Conservation (phyloP, 2,797 vertebrate species). For the Loris lydekkerianus region DNA sequence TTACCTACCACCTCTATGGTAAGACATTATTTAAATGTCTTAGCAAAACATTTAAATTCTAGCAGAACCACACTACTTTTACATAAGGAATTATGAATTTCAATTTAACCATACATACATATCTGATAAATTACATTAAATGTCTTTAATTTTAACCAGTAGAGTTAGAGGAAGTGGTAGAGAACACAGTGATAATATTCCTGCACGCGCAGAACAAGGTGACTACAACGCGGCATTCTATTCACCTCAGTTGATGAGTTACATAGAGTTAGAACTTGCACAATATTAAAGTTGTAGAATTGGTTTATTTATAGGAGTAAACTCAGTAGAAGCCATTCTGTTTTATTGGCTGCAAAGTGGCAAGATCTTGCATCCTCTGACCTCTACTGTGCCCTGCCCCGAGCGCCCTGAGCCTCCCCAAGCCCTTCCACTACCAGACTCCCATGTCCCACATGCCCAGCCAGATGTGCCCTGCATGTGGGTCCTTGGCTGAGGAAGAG, state of each 20-base stretch:
- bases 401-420: too few relatives aligned
- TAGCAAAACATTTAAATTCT: constrained; percentile 2
- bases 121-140: not conserved
- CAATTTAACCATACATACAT: not conserved
- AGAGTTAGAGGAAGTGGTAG: not conserved
- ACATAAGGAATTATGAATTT: not conserved
- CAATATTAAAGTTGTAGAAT: not conserved
- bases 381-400: not conserved
- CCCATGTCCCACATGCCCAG: too few relatives aligned
- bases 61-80: not conserved
- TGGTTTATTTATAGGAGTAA: not conserved
- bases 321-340: not conserved
- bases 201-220: not conserved
- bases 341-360: not conserved
- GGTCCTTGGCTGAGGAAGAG: not conserved
- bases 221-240: not conserved
- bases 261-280: not conserved
- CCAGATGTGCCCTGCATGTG: rapidly evolving
- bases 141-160: not conserved
- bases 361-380: not conserved
- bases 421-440: too few relatives aligned
- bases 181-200: not conserved
- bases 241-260: not conserved
- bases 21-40: not conserved
- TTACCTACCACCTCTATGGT: not conserved